These are phyloP conservation scores for Proisotoma minuta DNA, from an alignment of 2,888 invertebrate species.

Conservation along the genomic window DNA sequence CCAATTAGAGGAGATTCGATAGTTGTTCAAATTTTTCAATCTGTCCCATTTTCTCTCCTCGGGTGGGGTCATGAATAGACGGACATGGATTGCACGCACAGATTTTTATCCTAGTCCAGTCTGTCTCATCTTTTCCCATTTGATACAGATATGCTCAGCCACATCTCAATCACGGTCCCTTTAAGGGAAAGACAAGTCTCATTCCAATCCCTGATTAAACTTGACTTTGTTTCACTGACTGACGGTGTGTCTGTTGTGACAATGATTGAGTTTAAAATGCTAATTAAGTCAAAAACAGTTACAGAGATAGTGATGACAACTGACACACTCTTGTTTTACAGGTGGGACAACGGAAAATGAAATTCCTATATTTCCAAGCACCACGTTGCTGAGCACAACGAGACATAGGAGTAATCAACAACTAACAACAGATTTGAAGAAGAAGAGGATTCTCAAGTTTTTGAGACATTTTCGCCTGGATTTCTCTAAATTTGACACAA, in stretches of 20 bases:
- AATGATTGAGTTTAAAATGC: constrained; percentile 2
- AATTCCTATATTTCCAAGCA: constrained; percentile 45
- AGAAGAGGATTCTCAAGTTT: constrained; percentile 46
- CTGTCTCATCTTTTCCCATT: neutral
- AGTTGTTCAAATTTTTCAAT: constrained; percentile 41
- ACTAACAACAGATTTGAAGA: constrained; percentile 33
- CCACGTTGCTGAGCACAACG: constrained; percentile 28
- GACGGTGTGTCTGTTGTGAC: neutral
- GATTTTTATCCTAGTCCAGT: constrained; percentile 8
- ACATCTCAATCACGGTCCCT: neutral
- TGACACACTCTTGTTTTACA: neutral
- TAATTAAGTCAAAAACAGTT: neutral
- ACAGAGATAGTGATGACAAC: constrained; percentile 24
- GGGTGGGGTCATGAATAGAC: constrained; percentile 32
- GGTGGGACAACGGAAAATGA: constrained; percentile 43
- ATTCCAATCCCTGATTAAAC: neutral
- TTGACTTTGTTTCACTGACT: neutral
- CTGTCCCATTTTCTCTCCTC: constrained; percentile 29
- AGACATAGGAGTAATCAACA: constrained; percentile 28
- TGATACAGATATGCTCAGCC: neutral
- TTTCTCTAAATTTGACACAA: constrained; percentile 48
- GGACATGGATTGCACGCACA: constrained; percentile 9
- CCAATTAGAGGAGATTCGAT: constrained; percentile 10
- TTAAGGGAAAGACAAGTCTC: neutral
- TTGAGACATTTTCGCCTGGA: constrained; percentile 47